A percentile compares a stretch with the other conserved stretches of the same genome.
These are phyloP conservation scores for Rhadina sibilatrix DNA, from an alignment of 2,113 vertebrate genomes.

Conservation along the genomic window DNA sequence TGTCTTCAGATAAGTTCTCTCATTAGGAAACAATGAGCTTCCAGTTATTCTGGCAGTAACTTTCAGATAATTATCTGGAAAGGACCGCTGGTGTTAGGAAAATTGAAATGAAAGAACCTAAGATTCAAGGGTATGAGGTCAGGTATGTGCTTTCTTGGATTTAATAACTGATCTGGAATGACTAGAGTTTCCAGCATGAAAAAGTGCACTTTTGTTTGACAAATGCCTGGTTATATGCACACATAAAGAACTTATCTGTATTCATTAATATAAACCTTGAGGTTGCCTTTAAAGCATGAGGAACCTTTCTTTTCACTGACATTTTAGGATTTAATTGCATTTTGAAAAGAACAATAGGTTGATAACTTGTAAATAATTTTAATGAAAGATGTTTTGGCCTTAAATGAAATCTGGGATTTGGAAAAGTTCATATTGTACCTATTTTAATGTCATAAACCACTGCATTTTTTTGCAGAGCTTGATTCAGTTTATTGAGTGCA, in stretches of 20 bases:
- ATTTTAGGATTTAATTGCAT: constrained; percentile 2
- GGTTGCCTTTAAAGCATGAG: not conserved
- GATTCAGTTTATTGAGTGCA: not conserved
- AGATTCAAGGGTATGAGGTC: not conserved
- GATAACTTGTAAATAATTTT: not conserved
- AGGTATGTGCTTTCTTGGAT: not conserved
- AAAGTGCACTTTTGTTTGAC: not conserved
- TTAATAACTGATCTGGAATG: not conserved
- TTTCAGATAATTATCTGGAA: constrained; percentile 12
- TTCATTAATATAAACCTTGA: not conserved
- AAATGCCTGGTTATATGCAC: not conserved
- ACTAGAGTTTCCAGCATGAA: not conserved
- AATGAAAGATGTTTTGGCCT: constrained; percentile 33
- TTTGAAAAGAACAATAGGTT: not conserved
- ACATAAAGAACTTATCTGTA: not conserved
- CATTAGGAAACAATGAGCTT: not conserved
- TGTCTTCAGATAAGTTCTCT: not conserved
- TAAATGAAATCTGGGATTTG: constrained; percentile 32
- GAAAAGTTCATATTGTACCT: constrained; percentile 31
- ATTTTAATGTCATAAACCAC: not conserved
- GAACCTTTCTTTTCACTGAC: not conserved
- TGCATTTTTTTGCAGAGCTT: not conserved
- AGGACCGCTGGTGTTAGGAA: not conserved
- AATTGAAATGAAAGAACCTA: not conserved
- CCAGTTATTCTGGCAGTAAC: not conserved